These are phyloP conservation scores for Drosophila pseudoananassae DNA, from an alignment of 1,140 invertebrate species.

Conservation along the genomic window DNA sequence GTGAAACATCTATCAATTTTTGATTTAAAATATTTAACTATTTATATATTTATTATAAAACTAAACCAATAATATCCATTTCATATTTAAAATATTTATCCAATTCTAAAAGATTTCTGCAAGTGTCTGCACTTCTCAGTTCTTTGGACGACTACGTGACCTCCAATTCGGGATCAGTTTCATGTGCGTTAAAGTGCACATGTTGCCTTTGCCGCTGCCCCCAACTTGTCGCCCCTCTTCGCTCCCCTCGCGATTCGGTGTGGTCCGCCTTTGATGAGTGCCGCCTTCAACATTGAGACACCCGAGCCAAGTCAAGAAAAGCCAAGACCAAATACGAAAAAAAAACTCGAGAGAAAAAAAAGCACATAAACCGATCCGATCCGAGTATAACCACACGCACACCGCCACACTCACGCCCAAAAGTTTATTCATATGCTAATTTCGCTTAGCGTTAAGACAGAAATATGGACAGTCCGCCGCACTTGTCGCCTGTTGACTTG, in stretches of 20 bases:
- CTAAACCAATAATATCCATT: background rate
- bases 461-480: slow-evolving; percentile 52
- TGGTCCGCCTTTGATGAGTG: slow-evolving; percentile 71
- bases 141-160: slow-evolving; percentile 74
- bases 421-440: slow-evolving; percentile 79
- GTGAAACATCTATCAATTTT: too few relatives aligned
- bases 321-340: slow-evolving; percentile 19
- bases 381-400: slow-evolving; percentile 33
- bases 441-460: slow-evolving; percentile 63
- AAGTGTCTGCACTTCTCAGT: slow-evolving; percentile 31
- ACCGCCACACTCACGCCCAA: slow-evolving; percentile 34
- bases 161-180: slow-evolving; percentile 76
- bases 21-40: too few relatives aligned
- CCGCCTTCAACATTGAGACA: slow-evolving; percentile 48
- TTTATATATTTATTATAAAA: too few relatives aligned
- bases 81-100: background rate
- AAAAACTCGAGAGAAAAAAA: background rate
- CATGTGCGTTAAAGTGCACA: slow-evolving; percentile 73
- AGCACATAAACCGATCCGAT: background rate
- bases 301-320: slow-evolving; percentile 13
- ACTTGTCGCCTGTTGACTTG: slow-evolving; percentile 56
- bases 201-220: slow-evolving; percentile 47
- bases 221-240: slow-evolving; percentile 1
- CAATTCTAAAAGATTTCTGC: slow-evolving; percentile 14
- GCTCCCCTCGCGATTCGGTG: slow-evolving; percentile 53